Evolutionary conservation across 1,140 invertebrate genomes (phyloP).

Genomic region (Drosophila serrata): DNA sequence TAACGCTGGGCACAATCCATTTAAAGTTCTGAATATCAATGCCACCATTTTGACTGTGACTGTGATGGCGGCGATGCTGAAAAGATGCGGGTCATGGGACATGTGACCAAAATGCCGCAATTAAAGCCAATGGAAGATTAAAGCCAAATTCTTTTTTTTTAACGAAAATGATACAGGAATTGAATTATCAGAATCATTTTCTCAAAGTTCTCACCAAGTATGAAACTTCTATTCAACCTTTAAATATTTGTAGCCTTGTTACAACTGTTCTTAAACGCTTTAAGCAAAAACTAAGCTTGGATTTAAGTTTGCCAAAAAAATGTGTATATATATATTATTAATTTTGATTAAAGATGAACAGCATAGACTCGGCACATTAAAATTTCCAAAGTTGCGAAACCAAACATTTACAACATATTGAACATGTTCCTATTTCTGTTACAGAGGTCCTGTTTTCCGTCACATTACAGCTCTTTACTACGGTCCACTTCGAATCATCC

Average conservation of each 20-base stretch:
- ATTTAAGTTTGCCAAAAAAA: neutral
- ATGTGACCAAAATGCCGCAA: neutral
- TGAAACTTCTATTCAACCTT: neutral
- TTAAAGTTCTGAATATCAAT: conserved; percentile 22
- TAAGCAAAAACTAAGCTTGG: neutral
- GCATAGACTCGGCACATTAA: conserved; percentile 1
- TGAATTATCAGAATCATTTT: too few relatives aligned
- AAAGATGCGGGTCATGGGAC: conserved; percentile 1
- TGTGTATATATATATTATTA: neutral
- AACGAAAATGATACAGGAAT: too few relatives aligned
- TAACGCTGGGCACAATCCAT: conserved; percentile 27
- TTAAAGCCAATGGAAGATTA: too few relatives aligned
- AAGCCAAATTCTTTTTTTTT: too few relatives aligned
- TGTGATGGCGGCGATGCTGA: conserved; percentile 9
- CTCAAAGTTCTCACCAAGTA: neutral
- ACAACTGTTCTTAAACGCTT: too few relatives aligned
- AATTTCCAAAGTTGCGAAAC: conserved; percentile 6
- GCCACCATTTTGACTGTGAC: conserved; percentile 31
- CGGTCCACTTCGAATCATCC: conserved; percentile 87
- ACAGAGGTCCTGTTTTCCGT: neutral
- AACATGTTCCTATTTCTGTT: neutral
- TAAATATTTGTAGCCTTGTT: neutral
- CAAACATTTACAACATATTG: conserved; percentile 6
- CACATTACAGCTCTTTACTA: neutral
- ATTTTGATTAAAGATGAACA: neutral